Percentiles rank a stretch among this genome's conserved stretches.
Conservation (phyloP, 2,113 vertebrate genomes). For the Rhadina sibilatrix region DNA sequence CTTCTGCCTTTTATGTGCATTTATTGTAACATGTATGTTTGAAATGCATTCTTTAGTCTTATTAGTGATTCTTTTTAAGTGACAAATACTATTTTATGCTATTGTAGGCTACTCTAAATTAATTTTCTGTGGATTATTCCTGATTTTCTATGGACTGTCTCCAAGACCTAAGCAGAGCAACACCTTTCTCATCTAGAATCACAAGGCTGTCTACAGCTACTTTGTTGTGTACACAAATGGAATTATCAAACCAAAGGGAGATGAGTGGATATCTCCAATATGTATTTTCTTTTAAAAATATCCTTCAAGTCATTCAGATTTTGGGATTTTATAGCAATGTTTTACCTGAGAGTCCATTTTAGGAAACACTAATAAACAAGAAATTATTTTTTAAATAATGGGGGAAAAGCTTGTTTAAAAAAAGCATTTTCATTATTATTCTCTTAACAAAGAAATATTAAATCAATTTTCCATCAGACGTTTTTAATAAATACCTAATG, state of each 20-base stretch:
- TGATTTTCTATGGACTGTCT: not conserved
- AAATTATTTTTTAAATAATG: not conserved
- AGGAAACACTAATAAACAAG: not conserved
- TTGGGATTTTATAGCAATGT: not conserved
- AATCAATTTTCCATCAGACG: not conserved
- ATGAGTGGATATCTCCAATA: not conserved
- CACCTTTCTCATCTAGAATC: not conserved
- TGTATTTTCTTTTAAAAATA: not conserved
- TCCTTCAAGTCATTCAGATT: not conserved
- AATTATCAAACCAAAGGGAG: not conserved
- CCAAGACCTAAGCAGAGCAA: not conserved
- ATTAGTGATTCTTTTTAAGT: not conserved
- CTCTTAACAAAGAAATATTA: not conserved
- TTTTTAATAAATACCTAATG: not conserved
- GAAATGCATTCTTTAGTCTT: not conserved
- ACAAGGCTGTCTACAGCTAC: not conserved
- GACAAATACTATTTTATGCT: not conserved
- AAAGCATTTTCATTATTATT: not conserved
- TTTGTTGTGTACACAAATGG: not conserved
- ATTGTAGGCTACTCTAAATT: not conserved
- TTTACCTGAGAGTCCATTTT: not conserved
- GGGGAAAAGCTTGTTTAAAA: rapidly evolving
- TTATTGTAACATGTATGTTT: not conserved
- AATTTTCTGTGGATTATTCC: not conserved
- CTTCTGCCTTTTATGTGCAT: not conserved